Evolutionary conservation across 1,140 invertebrate genomes (phyloP), one percentile per base, ranked within the genome.

Genomic region (Hyles vespertilio): DNA sequence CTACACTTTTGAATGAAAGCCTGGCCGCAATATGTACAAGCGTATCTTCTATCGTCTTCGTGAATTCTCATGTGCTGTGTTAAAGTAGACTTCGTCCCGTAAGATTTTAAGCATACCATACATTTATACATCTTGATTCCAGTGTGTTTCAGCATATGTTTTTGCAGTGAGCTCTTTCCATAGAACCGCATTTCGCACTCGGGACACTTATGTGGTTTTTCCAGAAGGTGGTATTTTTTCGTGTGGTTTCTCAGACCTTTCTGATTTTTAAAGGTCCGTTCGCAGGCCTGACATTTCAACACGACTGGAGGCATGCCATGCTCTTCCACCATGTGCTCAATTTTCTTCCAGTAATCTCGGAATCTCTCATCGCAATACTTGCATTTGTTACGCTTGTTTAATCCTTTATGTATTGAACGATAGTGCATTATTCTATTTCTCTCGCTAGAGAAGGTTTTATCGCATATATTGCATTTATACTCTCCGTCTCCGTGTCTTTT

Each of bases 131-230:
- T 73, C 46, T 78, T 76, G 11, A 80, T 70, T 0, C 82, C 80
- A 0, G 72, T 75, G 62, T 87, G 84, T 52, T 74, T 81, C 3
- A 75, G 47, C 67, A 92, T 90, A 69, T 96, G 95, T 6, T 94
- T 89, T 7, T 93, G 88, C 40, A 96, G 77, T 70, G 94, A 92
- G 61, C 94, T 93, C 60, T 94, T 94, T 1, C 92, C 90, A 65
- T 93, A 94, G 68, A 95, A 96, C 1, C 91, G 90, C 79, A 95
- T 95, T 5, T 91, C 89, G 76, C 95, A 96, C 2, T 91, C 90
- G 0, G 50, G 46, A 50, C 82, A 85, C 40, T 71, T 66, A 12
- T 80, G 70, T 9, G 67, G 69, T 11, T 72, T 64, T 59, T 81
- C 80, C 70, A 81, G 47, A 8, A 83, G 34, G 49, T 83, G 80